Percentiles rank a stretch among this genome's conserved stretches.
phyloP scores from a whole-genome alignment of 2,113 vertebrate genomes.

The Neomonachus schauinslandi region DNA sequence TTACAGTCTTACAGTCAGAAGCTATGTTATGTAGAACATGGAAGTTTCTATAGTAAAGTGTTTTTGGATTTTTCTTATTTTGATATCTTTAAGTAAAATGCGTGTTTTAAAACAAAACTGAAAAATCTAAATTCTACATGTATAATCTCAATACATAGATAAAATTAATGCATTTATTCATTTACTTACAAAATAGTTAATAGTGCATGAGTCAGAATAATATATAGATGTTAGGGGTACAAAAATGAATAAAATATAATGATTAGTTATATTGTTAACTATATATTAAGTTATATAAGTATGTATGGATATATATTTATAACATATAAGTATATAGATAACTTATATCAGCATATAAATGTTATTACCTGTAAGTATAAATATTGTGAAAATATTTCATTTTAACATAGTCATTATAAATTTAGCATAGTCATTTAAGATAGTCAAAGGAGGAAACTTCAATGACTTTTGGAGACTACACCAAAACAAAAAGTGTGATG shows the following conservation, averaged over 20 bases:
- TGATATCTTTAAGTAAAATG: neutral
- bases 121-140: neutral
- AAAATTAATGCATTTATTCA: neutral
- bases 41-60: neutral
- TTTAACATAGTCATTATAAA: neutral
- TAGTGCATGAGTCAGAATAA: neutral
- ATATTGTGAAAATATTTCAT: neutral
- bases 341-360: neutral
- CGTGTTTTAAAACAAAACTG: neutral
- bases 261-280: neutral
- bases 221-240: neutral
- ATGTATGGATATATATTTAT: neutral
- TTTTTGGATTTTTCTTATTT: neutral
- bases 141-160: neutral
- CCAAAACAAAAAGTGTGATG: neutral
- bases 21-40: neutral
- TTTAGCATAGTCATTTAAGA: neutral
- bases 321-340: neutral
- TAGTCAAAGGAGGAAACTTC: slow-evolving; percentile 11
- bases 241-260: neutral
- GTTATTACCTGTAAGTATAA: neutral
- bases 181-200: neutral
- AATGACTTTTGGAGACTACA: neutral
- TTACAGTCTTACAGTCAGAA: neutral
- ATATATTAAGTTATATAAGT: neutral